Evolutionary conservation across 2,113 vertebrate genomes (phyloP).

Genomic region (Anthoscopus minutus): DNA sequence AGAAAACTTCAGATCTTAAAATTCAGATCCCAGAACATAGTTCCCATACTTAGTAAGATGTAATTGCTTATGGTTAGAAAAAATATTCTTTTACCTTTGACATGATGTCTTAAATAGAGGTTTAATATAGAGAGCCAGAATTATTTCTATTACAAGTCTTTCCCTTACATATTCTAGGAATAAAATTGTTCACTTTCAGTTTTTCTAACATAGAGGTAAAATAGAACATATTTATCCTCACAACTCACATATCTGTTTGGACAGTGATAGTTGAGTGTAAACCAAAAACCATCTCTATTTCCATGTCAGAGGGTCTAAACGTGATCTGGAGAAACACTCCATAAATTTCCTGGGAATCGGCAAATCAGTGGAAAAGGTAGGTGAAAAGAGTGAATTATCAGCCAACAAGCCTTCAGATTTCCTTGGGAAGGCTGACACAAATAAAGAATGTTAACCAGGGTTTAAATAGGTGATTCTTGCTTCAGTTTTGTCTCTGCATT

Average conservation of each 20-base stretch:
- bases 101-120: background rate
- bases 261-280: background rate
- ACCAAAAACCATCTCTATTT: background rate
- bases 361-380: background rate
- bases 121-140: background rate
- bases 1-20: background rate
- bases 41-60: background rate
- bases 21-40: background rate
- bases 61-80: background rate
- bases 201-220: background rate
- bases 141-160: background rate
- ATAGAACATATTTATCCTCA: background rate
- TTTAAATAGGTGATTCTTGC: background rate
- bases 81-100: background rate
- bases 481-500: background rate
- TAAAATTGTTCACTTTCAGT: background rate
- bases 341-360: background rate
- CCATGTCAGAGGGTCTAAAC: background rate
- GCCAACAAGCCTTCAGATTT: background rate
- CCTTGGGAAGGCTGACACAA: background rate
- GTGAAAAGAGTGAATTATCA: background rate
- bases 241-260: background rate
- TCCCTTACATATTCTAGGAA: background rate
- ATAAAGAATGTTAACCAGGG: background rate
- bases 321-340: background rate